phyloP scores from a whole-genome alignment of 2,797 vertebrate species.

The Threskiornis aethiopicus region DNA sequence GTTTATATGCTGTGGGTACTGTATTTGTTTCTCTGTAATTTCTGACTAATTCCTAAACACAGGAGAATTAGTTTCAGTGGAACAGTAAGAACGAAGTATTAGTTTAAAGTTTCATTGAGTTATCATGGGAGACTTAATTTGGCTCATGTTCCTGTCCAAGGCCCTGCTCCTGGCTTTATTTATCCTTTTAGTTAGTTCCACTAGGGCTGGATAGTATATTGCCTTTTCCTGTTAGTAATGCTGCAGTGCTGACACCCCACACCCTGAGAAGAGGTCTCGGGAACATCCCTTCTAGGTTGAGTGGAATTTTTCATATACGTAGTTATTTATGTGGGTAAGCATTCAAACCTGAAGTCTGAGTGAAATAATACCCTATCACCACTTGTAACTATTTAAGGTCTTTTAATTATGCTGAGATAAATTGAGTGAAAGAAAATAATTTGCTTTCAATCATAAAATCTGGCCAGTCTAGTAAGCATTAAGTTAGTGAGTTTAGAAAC shows the following conservation, averaged over 20 bases:
- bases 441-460: conserved; percentile 31
- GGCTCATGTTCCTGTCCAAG: not conserved
- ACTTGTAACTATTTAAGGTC: not conserved
- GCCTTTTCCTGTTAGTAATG: not conserved
- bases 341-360: not conserved
- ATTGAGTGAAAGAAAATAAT: conserved; percentile 40
- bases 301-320: not conserved
- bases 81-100: not conserved
- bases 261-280: not conserved
- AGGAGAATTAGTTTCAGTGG: not conserved
- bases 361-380: conserved; percentile 15
- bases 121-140: not conserved
- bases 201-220: not conserved
- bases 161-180: not conserved
- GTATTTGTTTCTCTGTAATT: not conserved
- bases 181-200: not conserved
- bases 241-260: not conserved
- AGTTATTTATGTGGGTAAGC: not conserved
- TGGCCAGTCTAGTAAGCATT: not conserved
- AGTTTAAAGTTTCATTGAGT: not conserved
- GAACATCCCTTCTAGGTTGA: not conserved
- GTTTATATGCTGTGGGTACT: not conserved
- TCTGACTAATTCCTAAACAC: conserved; percentile 12
- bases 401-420: conserved; percentile 49
- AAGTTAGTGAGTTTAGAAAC: not conserved